phyloP scores from a whole-genome alignment of 2,113 vertebrate genomes.

The Microcebus murinus region DNA sequence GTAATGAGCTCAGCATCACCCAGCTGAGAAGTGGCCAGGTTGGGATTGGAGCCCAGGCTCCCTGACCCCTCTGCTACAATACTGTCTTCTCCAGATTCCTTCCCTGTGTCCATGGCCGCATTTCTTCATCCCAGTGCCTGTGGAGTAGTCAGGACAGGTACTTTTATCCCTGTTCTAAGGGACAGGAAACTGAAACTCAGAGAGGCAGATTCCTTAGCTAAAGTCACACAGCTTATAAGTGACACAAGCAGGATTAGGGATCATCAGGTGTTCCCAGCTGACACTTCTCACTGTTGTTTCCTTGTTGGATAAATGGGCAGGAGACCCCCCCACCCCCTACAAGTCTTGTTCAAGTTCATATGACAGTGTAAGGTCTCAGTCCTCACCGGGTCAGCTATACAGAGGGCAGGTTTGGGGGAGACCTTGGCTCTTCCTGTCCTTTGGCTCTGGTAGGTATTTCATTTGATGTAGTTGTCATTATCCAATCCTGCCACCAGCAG shows the following conservation, averaged over 20 bases:
- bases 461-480: not conserved
- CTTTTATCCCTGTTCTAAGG: not conserved
- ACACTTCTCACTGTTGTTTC: not conserved
- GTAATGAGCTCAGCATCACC: not conserved
- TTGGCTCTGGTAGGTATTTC: not conserved
- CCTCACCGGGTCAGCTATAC: not conserved
- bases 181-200: not conserved
- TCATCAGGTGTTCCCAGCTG: not conserved
- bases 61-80: not conserved
- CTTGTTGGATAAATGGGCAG: not conserved
- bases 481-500: not conserved
- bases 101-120: rapidly evolving
- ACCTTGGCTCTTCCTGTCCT: no score
- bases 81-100: not conserved
- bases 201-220: not conserved
- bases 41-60: not conserved
- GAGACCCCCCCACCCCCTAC: not conserved
- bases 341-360: not conserved
- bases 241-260: not conserved
- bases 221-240: not conserved
- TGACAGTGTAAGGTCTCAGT: not conserved
- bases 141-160: not conserved
- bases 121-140: not conserved
- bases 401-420: not conserved
- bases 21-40: not conserved